Evolutionary conservation across 1,140 invertebrate species (phyloP).

Genomic region (Nautilus pompilius): DNA sequence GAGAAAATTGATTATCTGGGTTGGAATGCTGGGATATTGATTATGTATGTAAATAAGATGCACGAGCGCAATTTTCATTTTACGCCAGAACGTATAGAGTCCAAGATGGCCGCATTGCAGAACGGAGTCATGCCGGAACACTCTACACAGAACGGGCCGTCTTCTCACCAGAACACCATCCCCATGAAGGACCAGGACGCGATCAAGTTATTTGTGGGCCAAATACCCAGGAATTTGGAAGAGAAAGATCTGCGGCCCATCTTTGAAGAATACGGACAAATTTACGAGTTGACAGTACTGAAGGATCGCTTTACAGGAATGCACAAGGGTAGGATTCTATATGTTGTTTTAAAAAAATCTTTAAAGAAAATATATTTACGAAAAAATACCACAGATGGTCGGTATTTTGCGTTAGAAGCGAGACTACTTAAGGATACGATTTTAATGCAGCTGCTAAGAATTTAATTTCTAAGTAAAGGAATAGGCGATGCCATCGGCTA

Average conservation of each 20-base stretch:
- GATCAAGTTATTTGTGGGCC: constrained; percentile 87
- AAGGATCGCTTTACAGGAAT: constrained; percentile 81
- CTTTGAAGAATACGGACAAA: constrained; percentile 90
- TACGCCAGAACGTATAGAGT: not conserved
- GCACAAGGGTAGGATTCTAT: constrained; percentile 81
- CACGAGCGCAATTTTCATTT: constrained; percentile 2
- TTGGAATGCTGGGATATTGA: not conserved
- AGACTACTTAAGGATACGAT: too few relatives aligned
- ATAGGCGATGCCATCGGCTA: too few relatives aligned
- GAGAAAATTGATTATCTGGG: not conserved
- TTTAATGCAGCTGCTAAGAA: too few relatives aligned
- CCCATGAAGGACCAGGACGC: constrained; percentile 62
- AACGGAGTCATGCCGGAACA: not conserved
- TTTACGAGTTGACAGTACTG: constrained; percentile 89
- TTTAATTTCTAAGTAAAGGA: too few relatives aligned
- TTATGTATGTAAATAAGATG: constrained; percentile 2
- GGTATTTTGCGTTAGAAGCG: too few relatives aligned
- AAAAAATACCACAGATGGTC: too few relatives aligned
- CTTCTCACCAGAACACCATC: constrained; percentile 12
- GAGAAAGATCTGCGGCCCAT: constrained; percentile 85
- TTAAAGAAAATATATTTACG: too few relatives aligned
- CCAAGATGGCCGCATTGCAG: not conserved
- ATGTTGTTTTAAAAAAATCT: too few relatives aligned
- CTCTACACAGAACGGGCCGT: not conserved
- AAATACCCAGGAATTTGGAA: constrained; percentile 85